Percentiles rank a stretch among this genome's conserved stretches.
Conservation (phyloP, 53 echinoderm and acorn worm species). For the Patiria pectinifera region DNA sequence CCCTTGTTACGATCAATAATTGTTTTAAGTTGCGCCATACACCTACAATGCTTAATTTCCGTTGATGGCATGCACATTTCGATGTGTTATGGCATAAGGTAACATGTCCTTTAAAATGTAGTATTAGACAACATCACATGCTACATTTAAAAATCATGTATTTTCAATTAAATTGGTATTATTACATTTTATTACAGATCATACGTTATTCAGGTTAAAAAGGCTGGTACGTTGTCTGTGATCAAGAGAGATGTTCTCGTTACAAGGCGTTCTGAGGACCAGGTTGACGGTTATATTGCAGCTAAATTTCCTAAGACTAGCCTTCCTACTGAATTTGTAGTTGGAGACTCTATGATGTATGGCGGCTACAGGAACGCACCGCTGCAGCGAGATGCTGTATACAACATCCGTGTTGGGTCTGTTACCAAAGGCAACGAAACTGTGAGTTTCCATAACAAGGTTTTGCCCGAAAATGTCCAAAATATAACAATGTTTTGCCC, state of each 20-base stretch:
- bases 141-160: no score
- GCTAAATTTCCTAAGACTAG: not conserved
- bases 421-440: not conserved
- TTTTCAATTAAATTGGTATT: not conserved
- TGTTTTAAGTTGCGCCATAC: no score
- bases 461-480: no score
- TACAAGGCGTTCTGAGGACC: not conserved
- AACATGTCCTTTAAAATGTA: no score
- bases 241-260: not conserved
- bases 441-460: not conserved
- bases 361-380: constrained; percentile 24
- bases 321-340: not conserved
- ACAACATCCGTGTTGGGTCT: not conserved
- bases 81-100: no score
- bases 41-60: no score
- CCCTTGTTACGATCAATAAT: no score
- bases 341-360: not conserved
- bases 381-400: not conserved
- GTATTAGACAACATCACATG: not conserved
- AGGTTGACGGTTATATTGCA: not conserved
- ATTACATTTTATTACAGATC: not conserved
- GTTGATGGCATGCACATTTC: no score
- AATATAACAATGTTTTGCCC: not conserved
- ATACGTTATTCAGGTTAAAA: not conserved
- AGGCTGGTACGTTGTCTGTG: not conserved